phyloP scores from a whole-genome alignment of 2,113 vertebrate genomes.

The Ranitomeya variabilis region DNA sequence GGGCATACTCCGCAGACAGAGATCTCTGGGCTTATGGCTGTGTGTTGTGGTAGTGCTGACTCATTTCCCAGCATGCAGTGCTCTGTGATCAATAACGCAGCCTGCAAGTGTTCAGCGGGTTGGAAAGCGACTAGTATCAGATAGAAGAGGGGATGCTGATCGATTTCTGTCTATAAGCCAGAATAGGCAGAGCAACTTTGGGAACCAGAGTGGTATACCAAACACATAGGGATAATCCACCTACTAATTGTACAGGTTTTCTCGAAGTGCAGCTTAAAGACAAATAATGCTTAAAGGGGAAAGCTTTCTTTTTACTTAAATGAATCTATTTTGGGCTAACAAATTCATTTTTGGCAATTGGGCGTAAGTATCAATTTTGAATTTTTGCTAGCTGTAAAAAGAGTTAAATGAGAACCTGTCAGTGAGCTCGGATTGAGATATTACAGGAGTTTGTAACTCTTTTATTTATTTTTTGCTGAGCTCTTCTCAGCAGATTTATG shows the following conservation, averaged over 20 bases:
- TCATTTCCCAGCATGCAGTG: slow-evolving; percentile 42
- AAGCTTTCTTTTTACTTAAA: no score
- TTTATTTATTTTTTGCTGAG: no score
- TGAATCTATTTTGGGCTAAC: no score
- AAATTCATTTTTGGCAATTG: no score
- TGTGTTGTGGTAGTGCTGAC: slow-evolving; percentile 19
- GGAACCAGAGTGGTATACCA: neutral
- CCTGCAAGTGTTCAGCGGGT: slow-evolving; percentile 32
- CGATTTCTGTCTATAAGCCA: slow-evolving; percentile 33
- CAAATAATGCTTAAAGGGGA: no score
- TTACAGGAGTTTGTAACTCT: no score
- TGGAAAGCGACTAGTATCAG: slow-evolving; percentile 44
- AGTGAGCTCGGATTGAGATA: no score
- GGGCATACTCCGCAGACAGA: neutral
- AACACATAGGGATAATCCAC: slow-evolving; percentile 13
- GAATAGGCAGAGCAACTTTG: neutral
- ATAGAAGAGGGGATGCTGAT: slow-evolving; percentile 32
- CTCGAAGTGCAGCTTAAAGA: neutral
- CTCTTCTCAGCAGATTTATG: no score
- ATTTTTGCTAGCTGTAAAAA: no score
- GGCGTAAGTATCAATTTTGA: no score
- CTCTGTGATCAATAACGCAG: slow-evolving; percentile 43
- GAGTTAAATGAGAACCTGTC: no score
- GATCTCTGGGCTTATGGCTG: slow-evolving; percentile 16
- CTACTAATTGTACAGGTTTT: neutral